phyloP scores from a whole-genome alignment of 2,113 vertebrate species.

The Myotis davidii region DNA sequence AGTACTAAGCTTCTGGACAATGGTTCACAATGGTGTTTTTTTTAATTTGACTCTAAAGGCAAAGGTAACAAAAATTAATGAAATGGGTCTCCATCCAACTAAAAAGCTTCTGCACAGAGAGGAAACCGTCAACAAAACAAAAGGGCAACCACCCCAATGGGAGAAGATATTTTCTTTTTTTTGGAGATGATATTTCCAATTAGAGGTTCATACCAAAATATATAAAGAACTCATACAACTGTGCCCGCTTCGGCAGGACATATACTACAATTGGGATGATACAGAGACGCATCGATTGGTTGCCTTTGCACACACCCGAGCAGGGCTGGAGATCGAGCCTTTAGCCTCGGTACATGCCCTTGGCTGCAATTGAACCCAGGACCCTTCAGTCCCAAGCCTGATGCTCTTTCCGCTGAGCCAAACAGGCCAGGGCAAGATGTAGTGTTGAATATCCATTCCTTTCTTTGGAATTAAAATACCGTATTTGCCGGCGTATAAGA shows the following conservation, averaged over 20 bases:
- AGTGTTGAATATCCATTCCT: background rate
- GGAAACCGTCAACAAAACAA: background rate
- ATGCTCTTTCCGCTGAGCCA: too few relatives aligned
- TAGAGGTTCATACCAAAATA: background rate
- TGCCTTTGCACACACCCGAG: too few relatives aligned
- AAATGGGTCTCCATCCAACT: background rate
- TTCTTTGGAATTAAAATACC: constrained; percentile 31
- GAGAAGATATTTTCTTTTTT: background rate
- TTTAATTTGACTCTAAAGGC: background rate
- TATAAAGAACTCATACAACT: background rate
- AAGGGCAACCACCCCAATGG: background rate
- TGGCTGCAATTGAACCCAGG: too few relatives aligned
- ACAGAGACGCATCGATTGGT: too few relatives aligned
- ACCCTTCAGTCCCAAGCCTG: too few relatives aligned
- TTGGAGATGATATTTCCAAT: background rate
- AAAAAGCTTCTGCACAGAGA: background rate
- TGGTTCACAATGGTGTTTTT: background rate
- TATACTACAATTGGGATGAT: too few relatives aligned
- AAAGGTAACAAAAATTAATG: background rate
- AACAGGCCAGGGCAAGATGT: too few relatives aligned
- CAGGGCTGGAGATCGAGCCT: too few relatives aligned
- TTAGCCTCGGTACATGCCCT: too few relatives aligned
- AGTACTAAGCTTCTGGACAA: background rate
- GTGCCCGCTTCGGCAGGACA: too few relatives aligned
- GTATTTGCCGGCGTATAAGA: too few relatives aligned